Evolutionary conservation across 2,113 vertebrate species (phyloP).

Genomic region (Oreochromis tanganicae): DNA sequence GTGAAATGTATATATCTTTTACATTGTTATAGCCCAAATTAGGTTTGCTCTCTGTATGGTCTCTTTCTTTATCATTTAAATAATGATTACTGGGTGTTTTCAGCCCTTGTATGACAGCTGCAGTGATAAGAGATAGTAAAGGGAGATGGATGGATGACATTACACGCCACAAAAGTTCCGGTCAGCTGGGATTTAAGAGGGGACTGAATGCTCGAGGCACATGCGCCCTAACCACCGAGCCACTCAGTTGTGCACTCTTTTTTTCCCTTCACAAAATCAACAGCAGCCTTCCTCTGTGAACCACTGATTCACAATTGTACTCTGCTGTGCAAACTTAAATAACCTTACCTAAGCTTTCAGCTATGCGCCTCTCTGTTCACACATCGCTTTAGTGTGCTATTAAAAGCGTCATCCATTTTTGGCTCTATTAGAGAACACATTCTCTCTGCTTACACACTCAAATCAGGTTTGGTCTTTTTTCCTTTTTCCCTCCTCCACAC

Average conservation of each 20-base stretch:
- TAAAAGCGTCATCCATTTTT: not conserved
- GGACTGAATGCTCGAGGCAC: not conserved
- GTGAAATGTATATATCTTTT: not conserved
- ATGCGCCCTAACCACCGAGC: not conserved
- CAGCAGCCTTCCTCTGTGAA: not conserved
- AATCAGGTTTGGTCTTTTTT: not conserved
- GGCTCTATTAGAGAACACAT: not conserved
- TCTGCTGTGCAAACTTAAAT: slow-evolving; percentile 5
- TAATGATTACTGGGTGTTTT: not conserved
- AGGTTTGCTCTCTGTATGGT: not conserved
- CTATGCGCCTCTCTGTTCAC: slow-evolving; percentile 16
- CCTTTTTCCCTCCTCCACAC: not conserved
- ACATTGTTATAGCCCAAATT: not conserved
- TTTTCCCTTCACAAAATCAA: not conserved
- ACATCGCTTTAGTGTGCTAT: not conserved
- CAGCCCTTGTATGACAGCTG: not conserved
- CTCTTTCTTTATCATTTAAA: not conserved
- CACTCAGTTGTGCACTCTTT: not conserved
- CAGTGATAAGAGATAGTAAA: not conserved
- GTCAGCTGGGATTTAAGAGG: not conserved
- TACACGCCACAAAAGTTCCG: not conserved
- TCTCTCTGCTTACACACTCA: not conserved
- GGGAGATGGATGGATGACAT: not conserved
- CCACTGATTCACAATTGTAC: not conserved
- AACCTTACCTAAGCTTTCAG: slow-evolving; percentile 12